phyloP scores from a whole-genome alignment of 2,113 vertebrate species.

The Anarrhichthys ocellatus region DNA sequence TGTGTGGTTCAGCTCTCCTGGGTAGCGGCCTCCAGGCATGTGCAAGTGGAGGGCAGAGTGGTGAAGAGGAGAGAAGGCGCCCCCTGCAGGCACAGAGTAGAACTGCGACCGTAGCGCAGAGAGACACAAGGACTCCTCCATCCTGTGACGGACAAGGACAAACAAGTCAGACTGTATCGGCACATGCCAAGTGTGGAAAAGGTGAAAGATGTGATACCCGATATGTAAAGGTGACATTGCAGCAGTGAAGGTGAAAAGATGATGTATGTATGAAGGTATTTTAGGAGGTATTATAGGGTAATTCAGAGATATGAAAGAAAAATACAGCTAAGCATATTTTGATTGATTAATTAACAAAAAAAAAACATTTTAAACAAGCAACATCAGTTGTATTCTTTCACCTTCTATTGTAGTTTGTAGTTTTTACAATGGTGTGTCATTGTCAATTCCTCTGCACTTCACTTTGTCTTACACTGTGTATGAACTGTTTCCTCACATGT shows the following conservation, averaged over 20 bases:
- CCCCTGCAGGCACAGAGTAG: constrained; percentile 90
- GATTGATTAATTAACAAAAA: background rate
- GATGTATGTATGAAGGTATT: background rate
- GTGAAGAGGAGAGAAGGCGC: constrained; percentile 90
- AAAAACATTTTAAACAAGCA: background rate
- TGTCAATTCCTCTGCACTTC: too few relatives aligned
- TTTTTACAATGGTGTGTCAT: background rate
- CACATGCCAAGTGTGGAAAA: background rate
- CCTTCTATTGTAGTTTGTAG: background rate
- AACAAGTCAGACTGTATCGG: background rate
- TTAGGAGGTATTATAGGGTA: background rate
- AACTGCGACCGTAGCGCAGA: constrained; percentile 92
- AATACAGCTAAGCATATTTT: background rate
- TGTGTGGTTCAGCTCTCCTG: constrained; percentile 87
- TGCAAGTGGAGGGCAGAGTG: constrained; percentile 93
- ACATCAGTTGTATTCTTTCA: background rate
- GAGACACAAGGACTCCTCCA: constrained; percentile 95
- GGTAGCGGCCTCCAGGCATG: constrained; percentile 91
- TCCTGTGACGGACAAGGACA: constrained; percentile 79
- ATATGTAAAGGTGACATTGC: background rate
- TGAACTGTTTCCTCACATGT: background rate
- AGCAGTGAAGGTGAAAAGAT: background rate
- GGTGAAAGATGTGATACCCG: background rate
- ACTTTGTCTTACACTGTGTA: too few relatives aligned
- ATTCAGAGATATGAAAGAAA: background rate